Base-by-base conservation (phyloP, 2,113 vertebrate genomes). In the Psilopsiagon aymara region DNA sequence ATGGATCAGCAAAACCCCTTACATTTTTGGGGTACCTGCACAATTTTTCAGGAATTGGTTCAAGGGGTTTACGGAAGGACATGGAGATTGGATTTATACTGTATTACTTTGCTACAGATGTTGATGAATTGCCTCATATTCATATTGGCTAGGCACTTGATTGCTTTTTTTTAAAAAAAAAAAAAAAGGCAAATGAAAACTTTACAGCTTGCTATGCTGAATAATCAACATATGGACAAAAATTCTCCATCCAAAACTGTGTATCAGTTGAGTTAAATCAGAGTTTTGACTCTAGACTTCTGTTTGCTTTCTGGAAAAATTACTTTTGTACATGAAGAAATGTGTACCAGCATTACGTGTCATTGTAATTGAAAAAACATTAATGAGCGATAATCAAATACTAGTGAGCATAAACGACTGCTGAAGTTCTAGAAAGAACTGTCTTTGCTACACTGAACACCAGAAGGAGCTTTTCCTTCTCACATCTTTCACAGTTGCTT, bases 401-500 rank as follows among this genome's bases (percentile, higher is more conserved):
- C 9, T 10, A 35, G 18, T 52, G 37, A 67, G 21, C 14, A 59
- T 31, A 82, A 80, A 53, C 17, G 6, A 27, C 51, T 59, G 57
- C 37, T 51, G 25, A 79, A 33, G 19, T n/a, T 91, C 25, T 37
- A 59, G 35, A 57, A 71, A 69, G 17, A 83, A 24, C 2, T 49
- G n/a, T 69, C 46, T 89, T 71, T 87, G 23, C 47, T 78, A 35
- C 64, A 67, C 9, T 20, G 63, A 80, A 73, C 39, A 79, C 9
- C 70, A 89, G 64, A 88, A 82, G 60, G 25, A 94, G 37, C 28
- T 90, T 94, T 74, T 43, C 53, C 69, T 90, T 89, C 82, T 76
- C 29, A 55, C 1, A 49, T 8, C 47, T 86, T 69, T 66, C 77
- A 76, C 1, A 0, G 19, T 44, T 74, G 3, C 64, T 69, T 86